Base-by-base conservation (phyloP, 2,797 vertebrate genomes). In the Meda fulgida region DNA sequence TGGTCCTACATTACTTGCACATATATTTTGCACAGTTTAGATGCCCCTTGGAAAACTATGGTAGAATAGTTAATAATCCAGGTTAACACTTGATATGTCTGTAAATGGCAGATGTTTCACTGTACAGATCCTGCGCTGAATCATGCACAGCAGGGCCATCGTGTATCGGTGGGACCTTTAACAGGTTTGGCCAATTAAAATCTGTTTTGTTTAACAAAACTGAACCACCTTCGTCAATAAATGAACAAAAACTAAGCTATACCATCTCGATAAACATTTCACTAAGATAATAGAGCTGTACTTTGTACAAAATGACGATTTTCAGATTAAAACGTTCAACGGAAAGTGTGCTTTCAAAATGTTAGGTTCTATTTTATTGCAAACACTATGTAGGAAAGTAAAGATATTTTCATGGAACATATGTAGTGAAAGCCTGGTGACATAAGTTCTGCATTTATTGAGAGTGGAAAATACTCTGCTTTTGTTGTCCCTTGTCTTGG, bases 11-110 rank as follows among this genome's bases (percentile, higher is more conserved):
- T 72, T 23, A 46, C 43, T 26, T 82, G 29, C 43, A 72, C 76
- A 58, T 46, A 81, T 71, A 83, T 34, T 65, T 87, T 87, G 80
- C 77, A 89, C 85, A 78, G 36, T 85, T 82, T 82, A 46, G 70
- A 84, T 53, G n/a, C 71, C 69, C 18, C 36, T 69, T 40, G 58
- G 43, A 78, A 65, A 84, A 0, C 73, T 58, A 36, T 55, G 13
- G 23, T 58, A 78, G 26, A 38, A 85, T 65, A 67, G 31, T 38
- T 13, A 26, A n/a, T 26, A 36, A 76, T 76, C 19, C 51, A 36
- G 31, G 46, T 53, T 26, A n/a, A 55, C 29, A 51, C 7, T 11
- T 5, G 26, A 63, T 85, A 23, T 53, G 4, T 58, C 46, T 78
- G 19, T 38, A 36, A 23, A 29, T 3, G n/a, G n/a, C 34, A 76